These are phyloP conservation scores for Phymatocera aterrima DNA, from an alignment of 2,888 invertebrate species.

Conservation along the genomic window DNA sequence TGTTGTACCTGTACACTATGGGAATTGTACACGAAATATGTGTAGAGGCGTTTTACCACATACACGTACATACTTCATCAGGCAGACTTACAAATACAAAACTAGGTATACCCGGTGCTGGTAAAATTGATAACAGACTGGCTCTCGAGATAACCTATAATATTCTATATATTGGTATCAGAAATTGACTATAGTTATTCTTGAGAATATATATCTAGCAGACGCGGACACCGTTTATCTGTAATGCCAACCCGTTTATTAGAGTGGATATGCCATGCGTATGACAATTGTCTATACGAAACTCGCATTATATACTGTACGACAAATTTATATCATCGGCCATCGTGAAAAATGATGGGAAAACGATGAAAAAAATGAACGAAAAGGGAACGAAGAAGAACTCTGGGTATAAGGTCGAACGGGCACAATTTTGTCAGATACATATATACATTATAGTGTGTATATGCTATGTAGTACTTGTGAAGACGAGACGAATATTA, in stretches of 20 bases:
- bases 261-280: background rate
- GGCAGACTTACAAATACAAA: background rate
- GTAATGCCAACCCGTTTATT: background rate
- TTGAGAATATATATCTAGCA: background rate
- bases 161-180: slow-evolving; percentile 1
- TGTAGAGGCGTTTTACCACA: too few species aligned
- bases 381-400: too few species aligned
- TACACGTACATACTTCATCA: background rate
- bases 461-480: too few species aligned
- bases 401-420: too few species aligned
- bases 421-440: too few species aligned
- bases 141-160: slow-evolving; percentile 5
- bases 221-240: background rate
- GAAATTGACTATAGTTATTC: background rate
- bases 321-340: background rate
- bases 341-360: too few species aligned
- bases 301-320: background rate
- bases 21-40: too few species aligned
- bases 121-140: background rate
- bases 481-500: too few species aligned
- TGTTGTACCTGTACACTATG: too few species aligned
- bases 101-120: too few species aligned
- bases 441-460: too few species aligned
- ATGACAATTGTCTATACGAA: background rate
- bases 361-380: too few species aligned